Conservation (phyloP, 2,888 invertebrate species). For the Alloscopus bannaensis region DNA sequence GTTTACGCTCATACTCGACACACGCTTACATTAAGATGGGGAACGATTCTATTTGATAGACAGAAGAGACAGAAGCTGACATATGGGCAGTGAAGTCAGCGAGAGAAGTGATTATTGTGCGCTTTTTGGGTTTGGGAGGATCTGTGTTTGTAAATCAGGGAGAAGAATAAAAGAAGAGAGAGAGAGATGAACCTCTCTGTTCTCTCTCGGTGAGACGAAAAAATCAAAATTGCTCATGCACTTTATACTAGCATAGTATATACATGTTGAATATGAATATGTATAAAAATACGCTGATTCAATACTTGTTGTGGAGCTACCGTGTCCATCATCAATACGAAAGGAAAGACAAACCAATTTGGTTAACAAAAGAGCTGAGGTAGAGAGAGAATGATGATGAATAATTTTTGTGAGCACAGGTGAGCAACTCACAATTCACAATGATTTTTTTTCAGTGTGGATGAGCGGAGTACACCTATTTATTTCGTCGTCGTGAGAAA, state of each 20-base stretch:
- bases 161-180: not conserved
- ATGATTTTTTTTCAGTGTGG: not conserved
- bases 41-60: conserved; percentile 41
- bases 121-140: conserved; percentile 52
- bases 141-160: conserved; percentile 49
- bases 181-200: not conserved
- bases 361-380: conserved; percentile 51
- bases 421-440: not conserved
- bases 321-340: conserved; percentile 3
- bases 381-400: conserved; percentile 41
- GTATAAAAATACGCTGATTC: too few species aligned
- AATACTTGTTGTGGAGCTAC: not conserved
- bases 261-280: too few species aligned
- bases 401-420: conserved; percentile 37
- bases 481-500: conserved; percentile 57
- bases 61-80: conserved; percentile 41
- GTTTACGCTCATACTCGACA: too few species aligned
- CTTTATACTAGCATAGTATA: not conserved
- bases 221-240: conserved; percentile 13
- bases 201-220: not conserved
- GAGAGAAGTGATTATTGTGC: conserved; percentile 52
- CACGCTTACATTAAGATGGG: conserved; percentile 23
- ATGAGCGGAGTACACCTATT: not conserved
- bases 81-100: conserved; percentile 33
- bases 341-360: conserved; percentile 26